These are phyloP conservation scores for Albula goreensis DNA, from an alignment of 2,113 vertebrate species.

Conservation along the genomic window DNA sequence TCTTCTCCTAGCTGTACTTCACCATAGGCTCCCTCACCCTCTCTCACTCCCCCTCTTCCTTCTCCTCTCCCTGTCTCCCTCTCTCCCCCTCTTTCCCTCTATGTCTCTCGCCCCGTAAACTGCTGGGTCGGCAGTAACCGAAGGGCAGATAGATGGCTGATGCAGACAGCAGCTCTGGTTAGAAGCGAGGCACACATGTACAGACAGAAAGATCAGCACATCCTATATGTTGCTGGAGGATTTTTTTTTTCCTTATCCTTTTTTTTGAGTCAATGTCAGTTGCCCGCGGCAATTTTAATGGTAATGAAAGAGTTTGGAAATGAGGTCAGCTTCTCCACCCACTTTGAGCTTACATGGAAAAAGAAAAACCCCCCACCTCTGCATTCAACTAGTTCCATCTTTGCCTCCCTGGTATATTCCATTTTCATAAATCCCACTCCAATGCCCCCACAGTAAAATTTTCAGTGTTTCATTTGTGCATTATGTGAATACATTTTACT, in stretches of 20 bases:
- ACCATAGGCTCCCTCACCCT: too few species aligned
- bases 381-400: too few species aligned
- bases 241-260: neutral
- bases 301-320: neutral
- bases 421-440: too few species aligned
- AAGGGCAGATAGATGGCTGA: slow-evolving; percentile 1
- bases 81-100: neutral
- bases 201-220: neutral
- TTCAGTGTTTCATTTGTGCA: too few species aligned
- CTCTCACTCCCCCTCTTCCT: too few species aligned
- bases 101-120: neutral
- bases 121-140: slow-evolving; percentile 13
- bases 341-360: too few species aligned
- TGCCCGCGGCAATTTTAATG: slow-evolving; percentile 23
- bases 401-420: too few species aligned
- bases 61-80: neutral
- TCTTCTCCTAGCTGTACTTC: neutral
- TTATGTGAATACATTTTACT: too few species aligned
- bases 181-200: neutral
- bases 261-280: neutral
- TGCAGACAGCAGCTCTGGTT: neutral
- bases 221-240: neutral
- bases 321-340: neutral
- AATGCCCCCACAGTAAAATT: too few species aligned
- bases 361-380: neutral